phyloP scores from a whole-genome alignment of 2,888 invertebrate genomes.

The Agonopterix arenella region DNA sequence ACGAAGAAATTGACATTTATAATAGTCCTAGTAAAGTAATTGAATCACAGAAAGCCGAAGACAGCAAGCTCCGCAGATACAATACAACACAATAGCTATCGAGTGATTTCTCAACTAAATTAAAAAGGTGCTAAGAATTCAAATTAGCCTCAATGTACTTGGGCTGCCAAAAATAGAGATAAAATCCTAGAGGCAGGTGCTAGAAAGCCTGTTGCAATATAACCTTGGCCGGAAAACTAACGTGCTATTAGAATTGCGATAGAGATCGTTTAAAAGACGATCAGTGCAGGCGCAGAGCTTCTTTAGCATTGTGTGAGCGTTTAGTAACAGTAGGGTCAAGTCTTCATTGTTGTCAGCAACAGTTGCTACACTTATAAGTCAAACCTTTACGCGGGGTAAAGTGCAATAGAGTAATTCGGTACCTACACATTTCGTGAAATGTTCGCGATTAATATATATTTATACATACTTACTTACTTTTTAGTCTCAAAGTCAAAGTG shows the following conservation, averaged over 20 bases:
- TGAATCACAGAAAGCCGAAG: too few species aligned
- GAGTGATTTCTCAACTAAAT: constrained; percentile 45
- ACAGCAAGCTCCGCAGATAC: constrained; percentile 2
- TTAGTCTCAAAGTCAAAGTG: too few species aligned
- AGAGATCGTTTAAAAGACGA: constrained; percentile 73
- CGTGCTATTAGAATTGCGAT: constrained; percentile 59
- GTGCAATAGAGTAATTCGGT: not conserved
- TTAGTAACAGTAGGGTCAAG: constrained; percentile 60
- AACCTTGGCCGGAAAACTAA: constrained; percentile 66
- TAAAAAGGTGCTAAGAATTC: constrained; percentile 62
- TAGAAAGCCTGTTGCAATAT: constrained; percentile 68
- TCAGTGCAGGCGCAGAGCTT: constrained; percentile 44
- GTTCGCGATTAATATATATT: constrained; percentile 19
- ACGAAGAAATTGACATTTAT: too few species aligned
- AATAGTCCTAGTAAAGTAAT: too few species aligned
- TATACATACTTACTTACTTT: too few species aligned
- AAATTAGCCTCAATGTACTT: constrained; percentile 42
- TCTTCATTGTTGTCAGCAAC: constrained; percentile 52
- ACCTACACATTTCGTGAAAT: constrained; percentile 25
- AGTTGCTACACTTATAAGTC: constrained; percentile 50
- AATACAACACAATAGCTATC: constrained; percentile 40
- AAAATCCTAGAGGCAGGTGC: constrained; percentile 54
- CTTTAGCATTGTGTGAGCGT: constrained; percentile 56
- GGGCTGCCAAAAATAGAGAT: constrained; percentile 38
- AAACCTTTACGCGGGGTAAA: constrained; percentile 48